Evolutionary conservation across 2,797 vertebrate species (phyloP), one percentile per base, ranked within the genome.

Genomic region (Scarus forsteni): DNA sequence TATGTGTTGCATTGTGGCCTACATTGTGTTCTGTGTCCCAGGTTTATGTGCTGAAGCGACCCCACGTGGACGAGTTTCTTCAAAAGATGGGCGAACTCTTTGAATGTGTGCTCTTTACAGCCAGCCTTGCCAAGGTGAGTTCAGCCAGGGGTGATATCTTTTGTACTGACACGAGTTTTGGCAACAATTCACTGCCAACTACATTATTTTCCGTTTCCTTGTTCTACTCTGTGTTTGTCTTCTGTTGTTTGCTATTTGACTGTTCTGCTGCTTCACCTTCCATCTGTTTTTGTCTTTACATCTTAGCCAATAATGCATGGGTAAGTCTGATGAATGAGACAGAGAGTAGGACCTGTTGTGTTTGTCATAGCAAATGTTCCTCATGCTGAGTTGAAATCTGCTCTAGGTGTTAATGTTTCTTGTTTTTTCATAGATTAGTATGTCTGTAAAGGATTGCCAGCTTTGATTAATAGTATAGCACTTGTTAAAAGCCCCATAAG

Each of bases 1-100:
- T 39, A 7, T 70, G 27, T 6, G 6, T 27, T 27, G 27, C 27
- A 27, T 27, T 27, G 27, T 27, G 4, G 27, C 40, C 16, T 46
- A 18, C 68, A 77, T 2, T 35, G 16, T 52, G n/a, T 7, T 19
- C 1, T 48, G 19, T 60, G 18, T 75, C 16, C 87, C 90, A 98
- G 97, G 97, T 99, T 51, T 99, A 99, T 40, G 98, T 99, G 73
- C 93, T 99, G 85, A 99, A 99, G 88, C 94, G 98, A 87, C 98
- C 98, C 9, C 95, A 98, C 0, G 97, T 99, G 86, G 97, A 99
- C 0, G 96, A 97, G 89, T 99, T 99, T 58, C 96, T 99, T 38
- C 97, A 98, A 86, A 96, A 96, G 92, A 99, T 99, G 97, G 98
- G 98, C 53, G 96, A 98, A 83, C 90, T 99, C 15, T 99, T 98